Evolutionary conservation across 2,888 invertebrate species (phyloP), one percentile per base, ranked within the genome.

Genomic region (Salticus scenicus): DNA sequence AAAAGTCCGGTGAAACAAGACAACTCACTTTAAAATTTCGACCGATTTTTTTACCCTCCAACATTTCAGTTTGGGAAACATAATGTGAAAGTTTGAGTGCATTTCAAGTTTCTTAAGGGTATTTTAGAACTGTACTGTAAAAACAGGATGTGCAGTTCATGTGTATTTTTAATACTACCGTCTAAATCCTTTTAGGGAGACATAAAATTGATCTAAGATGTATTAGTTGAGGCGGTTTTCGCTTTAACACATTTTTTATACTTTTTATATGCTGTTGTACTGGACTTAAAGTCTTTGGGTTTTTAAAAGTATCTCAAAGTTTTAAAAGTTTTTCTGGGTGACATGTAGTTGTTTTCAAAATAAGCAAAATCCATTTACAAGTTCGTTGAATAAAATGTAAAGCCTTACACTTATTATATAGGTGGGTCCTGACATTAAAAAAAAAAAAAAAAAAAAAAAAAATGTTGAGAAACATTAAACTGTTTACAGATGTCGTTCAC

Each of bases 1-100:
- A 37, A 66, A 70, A 71, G 30, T 37, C 30, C 33, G 28, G 30
- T 42, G 63, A 28, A 75, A 81, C 81, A 81, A 74, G 74, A 81
- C 57, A 17, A 70, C 70, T 42, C 69, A 69, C 74, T 81, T 70
- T 81, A 81, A 81, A 79, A 81, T 69, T 75, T 81, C 41, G 24
- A 73, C 81, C 67, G 75, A 74, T 75, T 70, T 81, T 80, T 37
- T 37, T 37, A 7, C 10, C 37, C 37, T 14, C 69, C 69, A 75
- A 81, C 75, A 41, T 75, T 81, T 75, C 63, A 70, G 10, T 41
- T 74, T 57, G 57, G 24, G 24, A 57, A 24, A 4, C 8, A 24
- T 57, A 57, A 57, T 24, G 57, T 57, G 24, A 57, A 57, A 57
- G 57, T 57, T 57, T 7, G 17, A 57, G 57, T 24, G 57, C 57